Percentiles rank a stretch among this genome's conserved stretches.
These are phyloP conservation scores for Erebia epiphron DNA, from an alignment of 2,888 invertebrate species.

Conservation along the genomic window DNA sequence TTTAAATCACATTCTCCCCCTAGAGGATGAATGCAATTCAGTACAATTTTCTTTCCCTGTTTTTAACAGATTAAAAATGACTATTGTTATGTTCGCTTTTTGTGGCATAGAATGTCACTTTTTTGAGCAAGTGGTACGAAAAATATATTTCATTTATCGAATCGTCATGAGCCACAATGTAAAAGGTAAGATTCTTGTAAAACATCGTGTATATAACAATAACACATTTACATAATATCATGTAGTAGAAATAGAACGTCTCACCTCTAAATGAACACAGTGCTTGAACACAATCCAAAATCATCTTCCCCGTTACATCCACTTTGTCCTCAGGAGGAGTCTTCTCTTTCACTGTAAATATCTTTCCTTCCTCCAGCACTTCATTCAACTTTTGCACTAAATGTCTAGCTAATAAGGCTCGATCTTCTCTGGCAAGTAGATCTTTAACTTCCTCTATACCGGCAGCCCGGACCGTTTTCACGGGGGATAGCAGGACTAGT, in stretches of 20 bases:
- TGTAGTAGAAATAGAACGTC: slow-evolving; percentile 19
- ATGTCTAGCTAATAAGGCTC: slow-evolving; percentile 84
- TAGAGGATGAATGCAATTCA: no score
- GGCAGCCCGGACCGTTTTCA: slow-evolving; percentile 83
- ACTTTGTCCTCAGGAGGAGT: slow-evolving; percentile 66
- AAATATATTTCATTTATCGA: no score
- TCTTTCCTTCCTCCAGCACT: slow-evolving; percentile 85
- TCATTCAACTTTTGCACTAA: slow-evolving; percentile 86
- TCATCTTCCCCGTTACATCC: slow-evolving; percentile 81
- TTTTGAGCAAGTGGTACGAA: no score
- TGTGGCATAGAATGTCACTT: no score
- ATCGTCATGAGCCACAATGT: no score
- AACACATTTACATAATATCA: not conserved
- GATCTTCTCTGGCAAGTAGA: slow-evolving; percentile 84
- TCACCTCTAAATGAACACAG: slow-evolving; percentile 78
- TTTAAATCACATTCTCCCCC: no score
- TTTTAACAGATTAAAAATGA: no score
- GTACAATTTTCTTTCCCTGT: no score
- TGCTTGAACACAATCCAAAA: slow-evolving; percentile 79
- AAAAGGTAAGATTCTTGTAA: no score
- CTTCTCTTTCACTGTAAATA: slow-evolving; percentile 63
- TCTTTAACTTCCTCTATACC: slow-evolving; percentile 84
- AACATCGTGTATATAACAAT: no score
- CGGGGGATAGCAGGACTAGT: slow-evolving; percentile 85
- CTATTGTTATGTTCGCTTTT: no score